These are phyloP conservation scores for Pangasius macronema DNA, from an alignment of 2,797 vertebrate genomes.

Conservation along the genomic window DNA sequence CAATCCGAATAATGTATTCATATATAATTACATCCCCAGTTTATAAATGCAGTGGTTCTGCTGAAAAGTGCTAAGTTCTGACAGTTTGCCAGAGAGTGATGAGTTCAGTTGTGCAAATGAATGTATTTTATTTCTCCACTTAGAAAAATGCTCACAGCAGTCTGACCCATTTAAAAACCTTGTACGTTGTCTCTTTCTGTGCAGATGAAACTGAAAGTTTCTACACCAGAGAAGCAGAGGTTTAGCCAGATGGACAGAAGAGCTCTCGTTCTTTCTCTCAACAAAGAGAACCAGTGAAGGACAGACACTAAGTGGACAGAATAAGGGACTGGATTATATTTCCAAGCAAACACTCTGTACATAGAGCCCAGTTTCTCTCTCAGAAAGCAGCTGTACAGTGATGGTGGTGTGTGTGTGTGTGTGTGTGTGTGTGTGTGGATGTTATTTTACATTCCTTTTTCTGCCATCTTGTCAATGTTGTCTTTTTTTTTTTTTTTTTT, in stretches of 20 bases:
- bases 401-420: constrained; percentile 2
- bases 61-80: background rate
- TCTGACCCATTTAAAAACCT: background rate
- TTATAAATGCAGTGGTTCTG: background rate
- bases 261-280: constrained; percentile 65
- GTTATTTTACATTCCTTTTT: background rate
- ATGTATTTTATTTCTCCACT: background rate
- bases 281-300: constrained; percentile 74
- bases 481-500: constrained; percentile 50
- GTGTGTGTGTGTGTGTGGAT: background rate
- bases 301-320: background rate
- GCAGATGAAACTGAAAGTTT: constrained; percentile 73
- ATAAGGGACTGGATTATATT: background rate
- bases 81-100: background rate
- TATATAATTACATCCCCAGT: background rate
- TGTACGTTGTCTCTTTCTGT: background rate
- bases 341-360: constrained; percentile 36
- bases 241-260: constrained; percentile 67
- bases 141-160: background rate
- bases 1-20: too few species aligned
- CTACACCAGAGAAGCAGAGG: constrained; percentile 72
- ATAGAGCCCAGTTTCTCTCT: constrained; percentile 25
- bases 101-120: background rate
- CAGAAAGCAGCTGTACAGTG: constrained; percentile 7
- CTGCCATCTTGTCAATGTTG: constrained; percentile 32